Conservation (phyloP, 1,140 invertebrate genomes). For the Melitaea cinxia region DNA sequence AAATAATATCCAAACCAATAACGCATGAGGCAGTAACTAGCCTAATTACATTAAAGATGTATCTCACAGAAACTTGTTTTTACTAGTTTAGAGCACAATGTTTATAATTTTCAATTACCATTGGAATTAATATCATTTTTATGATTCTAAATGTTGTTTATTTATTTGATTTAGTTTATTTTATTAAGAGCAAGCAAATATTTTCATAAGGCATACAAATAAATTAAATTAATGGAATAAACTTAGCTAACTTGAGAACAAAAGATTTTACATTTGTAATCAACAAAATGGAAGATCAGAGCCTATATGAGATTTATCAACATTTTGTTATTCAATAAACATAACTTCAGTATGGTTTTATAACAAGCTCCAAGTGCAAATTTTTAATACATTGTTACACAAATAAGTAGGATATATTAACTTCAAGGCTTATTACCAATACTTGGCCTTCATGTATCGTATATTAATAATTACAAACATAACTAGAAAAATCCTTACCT, state of each 20-base stretch:
- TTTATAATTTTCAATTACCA: too few species aligned
- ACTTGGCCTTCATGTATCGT: slow-evolving; percentile 5
- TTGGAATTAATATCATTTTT: too few species aligned
- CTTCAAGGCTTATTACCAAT: slow-evolving; percentile 25
- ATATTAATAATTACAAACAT: slow-evolving; percentile 1
- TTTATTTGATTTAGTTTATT: too few species aligned
- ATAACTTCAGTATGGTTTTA: background rate
- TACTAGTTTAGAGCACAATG: too few species aligned
- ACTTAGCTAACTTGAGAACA: background rate
- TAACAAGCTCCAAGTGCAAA: background rate
- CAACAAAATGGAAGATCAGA: slow-evolving; percentile 6
- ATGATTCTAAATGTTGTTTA: too few species aligned
- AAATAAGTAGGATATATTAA: slow-evolving; percentile 27
- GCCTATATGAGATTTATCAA: background rate
- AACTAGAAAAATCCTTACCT: slow-evolving; percentile 2
- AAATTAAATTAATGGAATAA: background rate
- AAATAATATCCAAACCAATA: background rate
- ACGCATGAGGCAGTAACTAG: background rate
- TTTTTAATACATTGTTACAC: background rate
- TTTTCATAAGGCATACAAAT: too few species aligned
- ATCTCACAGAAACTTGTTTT: too few species aligned
- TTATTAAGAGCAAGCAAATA: too few species aligned
- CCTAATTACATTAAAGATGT: background rate
- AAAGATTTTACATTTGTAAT: background rate
- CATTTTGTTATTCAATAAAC: background rate